Evolutionary conservation across 2,888 invertebrate genomes (phyloP).

Genomic region (Hirtodrosophila duncani): DNA sequence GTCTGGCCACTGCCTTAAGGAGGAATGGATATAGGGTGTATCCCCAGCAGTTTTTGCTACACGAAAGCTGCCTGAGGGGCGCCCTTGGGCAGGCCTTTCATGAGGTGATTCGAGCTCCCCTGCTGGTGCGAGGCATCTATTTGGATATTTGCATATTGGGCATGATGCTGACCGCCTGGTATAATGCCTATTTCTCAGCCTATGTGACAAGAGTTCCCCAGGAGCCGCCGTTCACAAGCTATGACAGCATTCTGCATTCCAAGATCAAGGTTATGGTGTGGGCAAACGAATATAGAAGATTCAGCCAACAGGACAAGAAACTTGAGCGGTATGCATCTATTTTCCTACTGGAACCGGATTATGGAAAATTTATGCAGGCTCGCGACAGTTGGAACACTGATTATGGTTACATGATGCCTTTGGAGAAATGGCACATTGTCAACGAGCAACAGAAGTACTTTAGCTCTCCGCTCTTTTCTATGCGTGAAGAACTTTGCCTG

Average conservation of each 20-base stretch:
- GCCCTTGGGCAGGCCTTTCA: slow-evolving; percentile 55
- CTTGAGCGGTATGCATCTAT: slow-evolving; percentile 11
- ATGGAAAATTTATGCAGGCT: slow-evolving; percentile 8
- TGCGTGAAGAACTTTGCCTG: slow-evolving; percentile 21
- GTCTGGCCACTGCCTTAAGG: slow-evolving; percentile 45
- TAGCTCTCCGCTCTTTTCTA: slow-evolving; percentile 32
- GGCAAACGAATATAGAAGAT: slow-evolving; percentile 35
- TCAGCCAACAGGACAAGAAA: slow-evolving; percentile 1
- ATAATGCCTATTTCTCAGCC: slow-evolving; percentile 63
- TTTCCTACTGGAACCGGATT: slow-evolving; percentile 12
- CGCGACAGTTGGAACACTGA: slow-evolving; percentile 25
- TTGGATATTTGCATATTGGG: slow-evolving; percentile 65
- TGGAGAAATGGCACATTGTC: slow-evolving; percentile 38
- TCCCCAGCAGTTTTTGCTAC: slow-evolving; percentile 39
- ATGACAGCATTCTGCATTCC: slow-evolving; percentile 50
- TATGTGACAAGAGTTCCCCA: slow-evolving; percentile 59
- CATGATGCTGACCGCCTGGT: slow-evolving; percentile 61
- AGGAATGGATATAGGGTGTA: slow-evolving; percentile 33
- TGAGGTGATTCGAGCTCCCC: slow-evolving; percentile 40
- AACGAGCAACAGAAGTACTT: slow-evolving; percentile 30
- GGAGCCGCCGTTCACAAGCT: slow-evolving; percentile 32
- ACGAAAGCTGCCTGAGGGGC: slow-evolving; percentile 57
- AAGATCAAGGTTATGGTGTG: slow-evolving; percentile 39
- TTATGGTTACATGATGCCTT: slow-evolving; percentile 30
- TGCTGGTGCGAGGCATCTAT: slow-evolving; percentile 51